Percentiles rank a stretch among this genome's conserved stretches.
Evolutionary conservation across 2,113 vertebrate species (phyloP).

Genomic region (Madoqua kirkii): DNA sequence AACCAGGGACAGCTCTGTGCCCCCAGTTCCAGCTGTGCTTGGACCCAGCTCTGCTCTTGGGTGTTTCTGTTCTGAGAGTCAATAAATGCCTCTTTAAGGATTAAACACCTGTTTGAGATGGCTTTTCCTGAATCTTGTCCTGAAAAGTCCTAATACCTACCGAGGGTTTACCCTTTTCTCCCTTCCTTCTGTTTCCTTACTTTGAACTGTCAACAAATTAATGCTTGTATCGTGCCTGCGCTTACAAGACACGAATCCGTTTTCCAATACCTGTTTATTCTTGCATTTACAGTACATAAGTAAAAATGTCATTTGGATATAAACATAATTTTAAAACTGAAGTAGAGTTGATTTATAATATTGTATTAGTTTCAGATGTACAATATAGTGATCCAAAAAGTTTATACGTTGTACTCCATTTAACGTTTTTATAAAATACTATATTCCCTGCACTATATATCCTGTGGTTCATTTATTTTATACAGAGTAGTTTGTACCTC

Average conservation of each 20-base stretch:
- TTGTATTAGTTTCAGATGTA: neutral
- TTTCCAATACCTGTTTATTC: neutral
- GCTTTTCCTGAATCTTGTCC: neutral
- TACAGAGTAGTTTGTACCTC: neutral
- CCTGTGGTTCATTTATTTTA: neutral
- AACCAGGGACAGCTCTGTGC: neutral
- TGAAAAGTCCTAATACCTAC: neutral
- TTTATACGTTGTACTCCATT: neutral
- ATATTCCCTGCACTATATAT: neutral
- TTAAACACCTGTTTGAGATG: neutral
- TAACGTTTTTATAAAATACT: neutral
- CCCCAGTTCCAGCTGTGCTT: neutral
- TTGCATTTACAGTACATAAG: neutral
- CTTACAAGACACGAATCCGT: neutral
- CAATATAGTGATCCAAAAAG: neutral
- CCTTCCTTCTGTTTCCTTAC: neutral
- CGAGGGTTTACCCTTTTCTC: neutral
- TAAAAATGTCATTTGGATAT: neutral
- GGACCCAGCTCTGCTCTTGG: neutral
- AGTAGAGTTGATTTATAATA: neutral
- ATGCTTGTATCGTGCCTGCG: neutral
- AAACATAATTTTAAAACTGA: neutral
- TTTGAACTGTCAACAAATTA: neutral
- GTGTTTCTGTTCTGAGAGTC: neutral
- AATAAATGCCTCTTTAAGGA: neutral